These are phyloP conservation scores for Serranus cabrilla DNA, from an alignment of 2,797 vertebrate species.

Conservation along the genomic window DNA sequence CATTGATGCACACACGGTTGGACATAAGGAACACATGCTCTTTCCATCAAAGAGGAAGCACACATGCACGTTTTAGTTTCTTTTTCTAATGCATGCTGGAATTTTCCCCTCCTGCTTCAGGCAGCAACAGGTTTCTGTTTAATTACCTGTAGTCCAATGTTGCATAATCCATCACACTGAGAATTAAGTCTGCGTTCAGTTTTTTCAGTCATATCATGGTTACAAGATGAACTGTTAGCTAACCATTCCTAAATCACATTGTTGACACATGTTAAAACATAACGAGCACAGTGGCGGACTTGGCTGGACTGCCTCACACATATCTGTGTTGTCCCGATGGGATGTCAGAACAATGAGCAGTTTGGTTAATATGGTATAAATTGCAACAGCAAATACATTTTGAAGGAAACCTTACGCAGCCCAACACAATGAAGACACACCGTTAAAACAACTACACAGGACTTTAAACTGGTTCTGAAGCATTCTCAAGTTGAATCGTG, in stretches of 20 bases:
- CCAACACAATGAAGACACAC: not conserved
- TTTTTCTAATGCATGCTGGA: not conserved
- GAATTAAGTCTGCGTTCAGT: not conserved
- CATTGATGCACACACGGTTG: not conserved
- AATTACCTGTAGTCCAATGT: not conserved
- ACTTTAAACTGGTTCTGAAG: no score
- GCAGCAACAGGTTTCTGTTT: not conserved
- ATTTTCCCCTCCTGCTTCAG: not conserved
- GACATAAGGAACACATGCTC: no score
- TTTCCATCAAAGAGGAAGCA: not conserved
- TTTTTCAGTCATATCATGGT: not conserved
- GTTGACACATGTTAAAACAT: no score
- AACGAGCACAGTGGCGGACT: no score
- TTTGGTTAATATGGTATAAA: no score
- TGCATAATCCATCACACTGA: constrained; percentile 6
- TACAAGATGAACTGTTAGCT: no score
- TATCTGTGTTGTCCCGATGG: no score
- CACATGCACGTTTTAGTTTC: not conserved
- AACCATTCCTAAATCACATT: no score
- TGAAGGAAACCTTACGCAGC: not conserved
- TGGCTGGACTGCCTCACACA: not conserved
- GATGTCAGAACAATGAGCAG: not conserved
- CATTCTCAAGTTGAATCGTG: no score
- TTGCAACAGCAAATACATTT: not conserved
- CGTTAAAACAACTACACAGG: not conserved